Base-by-base conservation (phyloP, 37 sponge, comb jelly and placozoan genomes). In the Tethya wilhelma region DNA sequence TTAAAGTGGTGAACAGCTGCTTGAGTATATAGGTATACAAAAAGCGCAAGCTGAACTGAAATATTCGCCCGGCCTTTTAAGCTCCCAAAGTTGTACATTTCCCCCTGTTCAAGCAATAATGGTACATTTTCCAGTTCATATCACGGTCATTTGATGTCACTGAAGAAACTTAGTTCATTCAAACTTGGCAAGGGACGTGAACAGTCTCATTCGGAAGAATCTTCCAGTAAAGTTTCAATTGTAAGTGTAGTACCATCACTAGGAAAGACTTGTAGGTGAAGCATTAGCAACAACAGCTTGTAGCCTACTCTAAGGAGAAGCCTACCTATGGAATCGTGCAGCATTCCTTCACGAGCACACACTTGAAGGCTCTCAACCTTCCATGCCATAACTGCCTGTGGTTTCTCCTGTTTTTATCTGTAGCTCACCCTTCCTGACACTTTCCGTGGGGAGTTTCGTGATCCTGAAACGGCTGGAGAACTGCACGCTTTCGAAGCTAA, bases 91-190 rank as follows among this genome's bases (percentile, higher is more conserved):
- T 64, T 4, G 7, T 8, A 31, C 37, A 5, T 5, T 23, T 4
- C 6, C 56, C 28, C 14, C 28, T 77, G 33, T 44, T 64, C 64
- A n/a, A n/a, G n/a, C n/a, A n/a, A n/a, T n/a, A n/a, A n/a, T n/a
- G n/a, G n/a, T n/a, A n/a, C n/a, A n/a, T n/a, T n/a, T 1, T 79
- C 26, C 78, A 95, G 96, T 55, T 88, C 79, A 7, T 92, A 95
- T 59, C 96, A 95, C 45, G 96, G 96, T 5, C 93, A 95, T 67
- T 71, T 89, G 64, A 73, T 44, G 36, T 85, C 85, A 0, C 73
- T 90, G 14, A 81, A 59, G 19, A 38, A 55, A 0, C 42, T 94
- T 37, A 90, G 89, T 65, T 25, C 74, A 20, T 67, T 90, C 83
- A 64, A 58, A 32, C 42, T 73, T 41, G 56, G 53, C 37, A 25